A percentile compares a stretch with the other conserved stretches of the same genome.
Conservation (phyloP, 2,888 invertebrate genomes). For the Spatulosminthurus flaviceps region DNA sequence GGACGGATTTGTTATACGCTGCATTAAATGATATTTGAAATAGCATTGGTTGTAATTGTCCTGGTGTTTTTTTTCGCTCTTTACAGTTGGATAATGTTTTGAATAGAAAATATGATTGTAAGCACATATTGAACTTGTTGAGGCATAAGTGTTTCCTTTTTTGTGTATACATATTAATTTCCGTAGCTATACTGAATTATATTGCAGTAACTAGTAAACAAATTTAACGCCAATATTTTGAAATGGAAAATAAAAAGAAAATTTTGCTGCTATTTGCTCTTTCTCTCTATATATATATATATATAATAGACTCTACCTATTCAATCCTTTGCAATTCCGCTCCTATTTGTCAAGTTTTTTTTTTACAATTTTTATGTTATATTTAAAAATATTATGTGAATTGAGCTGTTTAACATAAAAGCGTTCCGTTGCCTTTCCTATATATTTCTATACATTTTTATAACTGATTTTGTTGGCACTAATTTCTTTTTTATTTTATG, state of each 20-base stretch:
- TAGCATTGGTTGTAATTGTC: too few relatives aligned
- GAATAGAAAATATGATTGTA: neutral
- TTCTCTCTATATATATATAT: constrained; percentile 10
- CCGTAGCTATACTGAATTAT: neutral
- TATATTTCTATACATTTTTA: neutral
- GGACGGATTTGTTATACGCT: too few relatives aligned
- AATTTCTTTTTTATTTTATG: neutral
- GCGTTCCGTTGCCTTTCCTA: neutral
- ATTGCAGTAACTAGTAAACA: neutral
- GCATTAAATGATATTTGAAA: too few relatives aligned
- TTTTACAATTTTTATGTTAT: too few relatives aligned
- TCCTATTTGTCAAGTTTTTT: too few relatives aligned
- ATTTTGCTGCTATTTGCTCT: neutral
- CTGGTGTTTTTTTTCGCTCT: too few relatives aligned
- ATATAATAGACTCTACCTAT: neutral
- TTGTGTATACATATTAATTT: neutral
- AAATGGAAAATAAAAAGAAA: neutral
- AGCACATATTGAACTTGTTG: neutral
- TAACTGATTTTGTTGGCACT: constrained; percentile 9
- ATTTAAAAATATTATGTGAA: neutral
- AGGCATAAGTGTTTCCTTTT: constrained; percentile 9
- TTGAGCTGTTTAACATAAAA: neutral
- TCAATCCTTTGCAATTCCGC: neutral
- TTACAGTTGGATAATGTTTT: neutral
- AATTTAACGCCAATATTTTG: neutral